Evolutionary conservation across 2,888 invertebrate species (phyloP).

Genomic region (Ptychoptera albimana): DNA sequence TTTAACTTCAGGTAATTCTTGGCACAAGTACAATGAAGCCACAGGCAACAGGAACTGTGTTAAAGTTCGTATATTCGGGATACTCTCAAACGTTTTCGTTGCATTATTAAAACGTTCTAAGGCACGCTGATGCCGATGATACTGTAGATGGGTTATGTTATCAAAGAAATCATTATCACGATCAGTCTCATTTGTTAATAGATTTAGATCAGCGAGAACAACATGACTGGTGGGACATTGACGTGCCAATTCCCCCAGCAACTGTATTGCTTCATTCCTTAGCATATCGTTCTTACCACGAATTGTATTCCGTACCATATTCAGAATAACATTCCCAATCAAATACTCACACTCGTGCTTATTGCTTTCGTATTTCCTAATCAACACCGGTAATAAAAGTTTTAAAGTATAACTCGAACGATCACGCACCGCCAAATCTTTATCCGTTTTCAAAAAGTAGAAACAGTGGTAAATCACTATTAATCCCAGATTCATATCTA

Average conservation of each 20-base stretch:
- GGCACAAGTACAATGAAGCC: slow-evolving; percentile 61
- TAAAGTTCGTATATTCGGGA: slow-evolving; percentile 51
- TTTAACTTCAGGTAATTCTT: slow-evolving; percentile 57
- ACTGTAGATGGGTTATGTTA: slow-evolving; percentile 76
- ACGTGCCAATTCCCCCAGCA: slow-evolving; percentile 60
- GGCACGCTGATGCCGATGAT: slow-evolving; percentile 72
- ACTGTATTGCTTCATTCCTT: slow-evolving; percentile 59
- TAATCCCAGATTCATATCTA: slow-evolving; percentile 49
- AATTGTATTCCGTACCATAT: slow-evolving; percentile 55
- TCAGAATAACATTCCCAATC: slow-evolving; percentile 55
- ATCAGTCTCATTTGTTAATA: slow-evolving; percentile 51
- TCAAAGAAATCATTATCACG: slow-evolving; percentile 87
- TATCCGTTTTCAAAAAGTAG: slow-evolving; percentile 57
- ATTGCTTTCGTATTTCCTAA: slow-evolving; percentile 35
- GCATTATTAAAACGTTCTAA: slow-evolving; percentile 56
- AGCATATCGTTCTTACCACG: slow-evolving; percentile 52
- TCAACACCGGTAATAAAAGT: slow-evolving; percentile 45
- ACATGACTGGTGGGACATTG: slow-evolving; percentile 55
- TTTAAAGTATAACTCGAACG: slow-evolving; percentile 60
- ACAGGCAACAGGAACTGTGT: slow-evolving; percentile 77
- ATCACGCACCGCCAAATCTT: slow-evolving; percentile 71
- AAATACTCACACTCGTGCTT: slow-evolving; percentile 45
- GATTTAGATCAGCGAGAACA: slow-evolving; percentile 52
- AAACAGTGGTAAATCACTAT: slow-evolving; percentile 70
- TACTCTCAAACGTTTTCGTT: slow-evolving; percentile 40